Evolutionary conservation across 2,888 invertebrate species (phyloP).

Genomic region (Ashinkailepas kermadecensis): DNA sequence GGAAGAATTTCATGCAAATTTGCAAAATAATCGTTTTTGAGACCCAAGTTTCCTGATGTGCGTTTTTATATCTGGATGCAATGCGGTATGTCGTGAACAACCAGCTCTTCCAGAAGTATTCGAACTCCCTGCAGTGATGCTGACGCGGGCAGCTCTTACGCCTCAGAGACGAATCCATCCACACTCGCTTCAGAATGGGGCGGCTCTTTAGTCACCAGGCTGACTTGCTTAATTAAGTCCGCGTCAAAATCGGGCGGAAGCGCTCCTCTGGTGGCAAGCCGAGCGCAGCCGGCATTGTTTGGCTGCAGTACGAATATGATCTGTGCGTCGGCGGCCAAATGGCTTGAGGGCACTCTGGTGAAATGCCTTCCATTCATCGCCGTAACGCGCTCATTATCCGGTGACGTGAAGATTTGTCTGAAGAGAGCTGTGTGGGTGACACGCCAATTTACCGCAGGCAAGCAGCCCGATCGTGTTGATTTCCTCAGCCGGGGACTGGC

Average conservation of each 20-base stretch:
- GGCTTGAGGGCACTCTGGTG: constrained; percentile 15
- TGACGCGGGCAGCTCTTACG: too few relatives aligned
- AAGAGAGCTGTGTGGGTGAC: constrained; percentile 2
- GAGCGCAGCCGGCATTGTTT: not conserved
- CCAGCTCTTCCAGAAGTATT: too few relatives aligned
- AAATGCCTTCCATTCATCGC: constrained; percentile 13
- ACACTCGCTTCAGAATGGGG: too few relatives aligned
- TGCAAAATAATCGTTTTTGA: too few relatives aligned
- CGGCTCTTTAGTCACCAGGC: too few relatives aligned
- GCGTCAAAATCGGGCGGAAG: not conserved
- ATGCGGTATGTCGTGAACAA: too few relatives aligned
- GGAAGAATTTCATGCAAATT: too few relatives aligned
- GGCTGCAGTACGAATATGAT: not conserved
- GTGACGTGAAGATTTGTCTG: constrained; percentile 3
- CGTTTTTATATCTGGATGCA: too few relatives aligned
- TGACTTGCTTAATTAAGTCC: not conserved
- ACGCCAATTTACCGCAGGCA: not conserved
- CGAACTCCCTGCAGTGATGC: too few relatives aligned
- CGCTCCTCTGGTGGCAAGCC: not conserved
- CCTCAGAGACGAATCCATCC: too few relatives aligned
- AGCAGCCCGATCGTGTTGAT: too few relatives aligned
- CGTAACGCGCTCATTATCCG: constrained; percentile 1
- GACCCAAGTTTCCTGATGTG: too few relatives aligned
- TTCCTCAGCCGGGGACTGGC: not conserved
- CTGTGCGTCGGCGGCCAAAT: not conserved